Evolutionary conservation across 2,113 vertebrate species (phyloP).

Genomic region (Apus apus): DNA sequence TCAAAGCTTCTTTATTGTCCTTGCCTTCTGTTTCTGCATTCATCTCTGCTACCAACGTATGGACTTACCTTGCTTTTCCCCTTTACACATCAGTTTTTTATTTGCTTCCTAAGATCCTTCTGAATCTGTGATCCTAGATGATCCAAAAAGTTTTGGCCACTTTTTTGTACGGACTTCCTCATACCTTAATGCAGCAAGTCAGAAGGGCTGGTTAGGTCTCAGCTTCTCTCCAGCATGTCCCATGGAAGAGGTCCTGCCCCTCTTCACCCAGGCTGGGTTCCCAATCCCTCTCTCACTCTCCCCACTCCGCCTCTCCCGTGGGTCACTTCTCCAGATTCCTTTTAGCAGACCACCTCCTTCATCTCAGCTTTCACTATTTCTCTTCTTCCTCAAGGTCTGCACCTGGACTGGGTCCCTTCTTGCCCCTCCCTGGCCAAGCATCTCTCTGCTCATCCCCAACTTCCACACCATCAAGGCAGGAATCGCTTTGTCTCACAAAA

Average conservation of each 20-base stretch:
- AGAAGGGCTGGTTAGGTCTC: neutral
- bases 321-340: neutral
- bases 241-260: neutral
- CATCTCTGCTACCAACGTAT: neutral
- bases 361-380: neutral
- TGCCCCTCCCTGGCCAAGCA: neutral
- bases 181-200: neutral
- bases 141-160: neutral
- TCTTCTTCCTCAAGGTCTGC: neutral
- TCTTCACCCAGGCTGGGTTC: neutral
- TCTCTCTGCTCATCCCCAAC: neutral
- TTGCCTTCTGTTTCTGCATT: neutral
- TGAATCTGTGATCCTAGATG: neutral
- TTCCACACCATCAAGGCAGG: neutral
- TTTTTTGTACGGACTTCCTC: neutral
- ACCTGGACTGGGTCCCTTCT: neutral
- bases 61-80: neutral
- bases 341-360: neutral
- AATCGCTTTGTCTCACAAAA: neutral
- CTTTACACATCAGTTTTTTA: neutral
- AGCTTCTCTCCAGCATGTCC: neutral
- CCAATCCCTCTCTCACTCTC: neutral
- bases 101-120: neutral
- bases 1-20: neutral
- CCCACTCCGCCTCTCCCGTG: neutral